Percentiles rank a stretch among this genome's conserved stretches.
phyloP scores from a whole-genome alignment of 2,797 vertebrate species.

The Danio albolineatus region DNA sequence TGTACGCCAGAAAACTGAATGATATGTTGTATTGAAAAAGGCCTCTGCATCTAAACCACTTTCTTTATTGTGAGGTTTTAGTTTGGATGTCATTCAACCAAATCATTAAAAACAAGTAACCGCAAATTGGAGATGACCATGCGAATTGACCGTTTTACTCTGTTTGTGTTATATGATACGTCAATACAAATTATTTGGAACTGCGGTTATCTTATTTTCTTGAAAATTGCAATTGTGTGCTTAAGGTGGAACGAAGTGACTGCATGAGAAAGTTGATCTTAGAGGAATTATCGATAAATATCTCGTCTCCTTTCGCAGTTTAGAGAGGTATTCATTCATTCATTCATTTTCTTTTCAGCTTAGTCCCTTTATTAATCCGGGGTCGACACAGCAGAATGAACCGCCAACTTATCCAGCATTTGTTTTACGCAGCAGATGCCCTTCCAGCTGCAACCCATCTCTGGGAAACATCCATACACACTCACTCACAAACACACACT shows the following conservation, averaged over 20 bases:
- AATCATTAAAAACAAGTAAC: slow-evolving; percentile 15
- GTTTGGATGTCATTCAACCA: not conserved
- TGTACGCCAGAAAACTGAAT: not conserved
- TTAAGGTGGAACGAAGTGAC: not conserved
- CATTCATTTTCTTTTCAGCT: no score
- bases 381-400: no score
- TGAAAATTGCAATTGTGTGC: not conserved
- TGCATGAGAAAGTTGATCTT: not conserved
- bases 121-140: not conserved
- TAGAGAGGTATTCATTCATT: no score
- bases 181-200: not conserved
- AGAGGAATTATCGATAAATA: not conserved
- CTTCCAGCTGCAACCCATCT: no score
- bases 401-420: no score
- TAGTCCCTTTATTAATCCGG: no score
- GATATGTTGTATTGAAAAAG: slow-evolving; percentile 34
- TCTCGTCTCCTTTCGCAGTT: not conserved
- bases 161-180: not conserved
- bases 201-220: not conserved
- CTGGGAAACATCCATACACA: no score
- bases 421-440: no score
- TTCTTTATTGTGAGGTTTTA: not conserved
- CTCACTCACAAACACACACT: no score
- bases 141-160: slow-evolving; percentile 19
- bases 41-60: slow-evolving; percentile 29